Percentiles rank a stretch among this genome's conserved stretches.
These are phyloP conservation scores for Acanthosepion esculentum DNA, from an alignment of 2,888 invertebrate genomes.

Conservation along the genomic window DNA sequence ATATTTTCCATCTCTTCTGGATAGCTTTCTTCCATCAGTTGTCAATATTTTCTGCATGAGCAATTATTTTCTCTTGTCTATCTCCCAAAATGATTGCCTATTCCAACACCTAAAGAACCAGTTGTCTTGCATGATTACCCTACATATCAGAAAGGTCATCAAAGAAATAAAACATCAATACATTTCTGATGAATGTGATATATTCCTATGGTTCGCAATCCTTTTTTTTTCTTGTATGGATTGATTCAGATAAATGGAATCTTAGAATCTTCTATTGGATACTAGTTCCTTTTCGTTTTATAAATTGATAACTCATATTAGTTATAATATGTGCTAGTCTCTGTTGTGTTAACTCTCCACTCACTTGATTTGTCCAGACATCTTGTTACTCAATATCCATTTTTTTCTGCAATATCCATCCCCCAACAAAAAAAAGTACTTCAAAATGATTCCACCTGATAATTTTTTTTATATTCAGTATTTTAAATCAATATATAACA, in stretches of 20 bases:
- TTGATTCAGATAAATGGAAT: not conserved
- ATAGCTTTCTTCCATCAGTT: not conserved
- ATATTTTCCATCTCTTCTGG: not conserved
- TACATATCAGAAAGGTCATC: not conserved
- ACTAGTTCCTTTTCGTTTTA: not conserved
- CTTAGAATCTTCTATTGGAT: not conserved
- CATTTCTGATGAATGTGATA: not conserved
- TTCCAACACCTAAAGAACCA: not conserved
- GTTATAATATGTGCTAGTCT: not conserved
- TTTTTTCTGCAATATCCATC: too few relatives aligned
- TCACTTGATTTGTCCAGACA: not conserved
- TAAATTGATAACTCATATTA: not conserved
- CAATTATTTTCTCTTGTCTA: not conserved
- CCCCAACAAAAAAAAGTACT: not conserved
- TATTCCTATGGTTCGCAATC: not conserved
- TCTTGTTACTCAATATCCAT: not conserved
- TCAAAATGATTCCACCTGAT: not conserved
- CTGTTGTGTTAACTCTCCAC: not conserved
- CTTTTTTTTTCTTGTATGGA: not conserved
- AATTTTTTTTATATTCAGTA: not conserved
- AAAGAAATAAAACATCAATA: not conserved
- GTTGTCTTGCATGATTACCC: not conserved
- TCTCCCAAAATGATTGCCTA: not conserved
- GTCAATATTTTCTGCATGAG: constrained; percentile 1
- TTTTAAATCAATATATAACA: not conserved